phyloP scores from a whole-genome alignment of 2,113 vertebrate species.

The Xyliphius kryptos region DNA sequence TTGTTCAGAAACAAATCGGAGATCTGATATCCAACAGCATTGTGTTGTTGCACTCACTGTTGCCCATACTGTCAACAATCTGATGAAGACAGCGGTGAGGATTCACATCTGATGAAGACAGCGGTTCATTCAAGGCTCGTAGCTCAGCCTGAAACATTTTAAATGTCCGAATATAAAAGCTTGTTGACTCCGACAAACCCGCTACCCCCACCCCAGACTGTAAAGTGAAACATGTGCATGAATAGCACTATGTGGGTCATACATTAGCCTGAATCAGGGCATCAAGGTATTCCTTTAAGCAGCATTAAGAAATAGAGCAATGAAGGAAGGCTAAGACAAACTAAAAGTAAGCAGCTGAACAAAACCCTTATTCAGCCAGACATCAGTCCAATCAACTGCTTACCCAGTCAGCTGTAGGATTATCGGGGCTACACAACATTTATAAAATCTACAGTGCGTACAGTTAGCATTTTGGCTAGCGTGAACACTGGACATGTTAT shows the following conservation, averaged over 20 bases:
- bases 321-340: neutral
- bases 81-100: too few relatives aligned
- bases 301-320: neutral
- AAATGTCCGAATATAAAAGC: too few relatives aligned
- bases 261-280: neutral
- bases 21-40: too few relatives aligned
- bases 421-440: neutral
- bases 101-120: too few relatives aligned
- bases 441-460: neutral
- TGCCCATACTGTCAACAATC: too few relatives aligned
- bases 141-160: too few relatives aligned
- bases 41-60: too few relatives aligned
- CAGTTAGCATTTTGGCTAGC: neutral
- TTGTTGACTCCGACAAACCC: too few relatives aligned
- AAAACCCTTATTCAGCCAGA: neutral
- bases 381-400: neutral
- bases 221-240: too few relatives aligned
- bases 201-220: too few relatives aligned
- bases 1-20: too few relatives aligned
- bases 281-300: neutral
- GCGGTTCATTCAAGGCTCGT: too few relatives aligned
- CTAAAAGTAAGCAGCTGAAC: neutral
- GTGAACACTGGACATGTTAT: neutral
- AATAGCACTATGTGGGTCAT: neutral
- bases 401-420: neutral